Evolutionary conservation across 2,797 vertebrate genomes (phyloP), one percentile per base, ranked within the genome.

Genomic region (Hippocampus kuda): DNA sequence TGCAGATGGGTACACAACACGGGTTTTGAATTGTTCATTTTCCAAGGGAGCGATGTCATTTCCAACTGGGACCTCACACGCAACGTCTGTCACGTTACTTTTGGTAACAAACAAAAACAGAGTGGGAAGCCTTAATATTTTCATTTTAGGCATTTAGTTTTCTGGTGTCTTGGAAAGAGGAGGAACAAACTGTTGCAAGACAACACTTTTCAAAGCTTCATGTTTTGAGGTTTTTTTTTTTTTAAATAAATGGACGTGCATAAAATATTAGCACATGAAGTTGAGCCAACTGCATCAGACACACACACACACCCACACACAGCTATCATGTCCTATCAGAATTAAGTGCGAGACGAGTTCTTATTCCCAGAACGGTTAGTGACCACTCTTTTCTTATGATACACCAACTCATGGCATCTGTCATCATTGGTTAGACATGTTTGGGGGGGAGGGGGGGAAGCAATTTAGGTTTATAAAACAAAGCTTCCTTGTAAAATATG

Each of bases 311-410:
- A 42, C 7, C 24, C 65, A 34, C 48, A 30, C 15, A 22, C 13
- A 34, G 26, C 18, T 30, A 49, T 26, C 63, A 26, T 27, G 15
- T 49, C 24, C 16, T 11, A 27, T 65, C 12, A 44, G 62, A 62
- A 64, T 27, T 0, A 49, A 70, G 74, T 84, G 77, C 2, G 78
- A 86, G 81, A 83, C 72, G 5, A 34, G 66, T 71, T 76, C 65
- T 76, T 62, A 73, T 46, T 0, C 27, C 18, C 44, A 57, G 71
- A 78, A 67, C 74, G 27, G 83, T 86, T 78, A 66, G 18, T 83
- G 84, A 84, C 73, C 80, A 79, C 13, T 18, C 44, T 61, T 48
- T 49, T 24, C 26, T 46, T 18, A 46, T 15, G n/a, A 57, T 6
- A 11, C 18, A 48, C 49, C 16, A 41, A 26, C 66, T 15, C 3